A percentile compares a stretch with the other conserved stretches of the same genome.
Conservation (phyloP, 2,797 vertebrate species). For the Tapera naevia region DNA sequence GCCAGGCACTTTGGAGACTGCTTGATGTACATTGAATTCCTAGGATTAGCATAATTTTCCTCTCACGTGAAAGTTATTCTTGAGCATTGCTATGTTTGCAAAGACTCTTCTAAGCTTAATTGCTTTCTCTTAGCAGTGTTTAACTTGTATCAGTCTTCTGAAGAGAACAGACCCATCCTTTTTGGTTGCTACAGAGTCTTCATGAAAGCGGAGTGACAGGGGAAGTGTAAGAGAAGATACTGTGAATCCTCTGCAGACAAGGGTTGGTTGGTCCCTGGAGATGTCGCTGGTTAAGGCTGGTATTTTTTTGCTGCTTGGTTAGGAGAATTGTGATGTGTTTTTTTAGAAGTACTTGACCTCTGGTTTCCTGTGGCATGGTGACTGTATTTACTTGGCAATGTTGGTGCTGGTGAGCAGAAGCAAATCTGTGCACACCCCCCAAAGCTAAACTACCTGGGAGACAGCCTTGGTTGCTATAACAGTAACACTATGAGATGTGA, state of each 20-base stretch:
- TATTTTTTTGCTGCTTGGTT: background rate
- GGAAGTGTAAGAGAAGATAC: background rate
- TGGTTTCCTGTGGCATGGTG: background rate
- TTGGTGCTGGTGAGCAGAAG: background rate
- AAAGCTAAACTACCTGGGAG: background rate
- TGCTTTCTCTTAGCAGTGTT: background rate
- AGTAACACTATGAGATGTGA: background rate
- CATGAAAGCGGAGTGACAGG: background rate
- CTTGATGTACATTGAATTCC: background rate
- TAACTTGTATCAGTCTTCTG: background rate
- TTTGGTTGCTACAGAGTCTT: background rate
- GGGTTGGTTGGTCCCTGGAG: background rate
- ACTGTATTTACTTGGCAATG: background rate
- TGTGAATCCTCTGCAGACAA: background rate
- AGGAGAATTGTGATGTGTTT: background rate
- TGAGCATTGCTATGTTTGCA: background rate
- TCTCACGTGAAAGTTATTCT: background rate
- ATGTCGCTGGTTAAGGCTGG: background rate
- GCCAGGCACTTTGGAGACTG: background rate
- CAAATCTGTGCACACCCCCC: background rate
- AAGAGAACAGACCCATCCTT: background rate
- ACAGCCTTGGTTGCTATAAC: background rate
- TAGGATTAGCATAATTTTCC: background rate
- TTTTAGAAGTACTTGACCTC: background rate
- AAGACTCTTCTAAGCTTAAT: background rate